These are phyloP conservation scores for Ptilodon capucinus DNA, from an alignment of 2,888 invertebrate genomes.

Conservation along the genomic window DNA sequence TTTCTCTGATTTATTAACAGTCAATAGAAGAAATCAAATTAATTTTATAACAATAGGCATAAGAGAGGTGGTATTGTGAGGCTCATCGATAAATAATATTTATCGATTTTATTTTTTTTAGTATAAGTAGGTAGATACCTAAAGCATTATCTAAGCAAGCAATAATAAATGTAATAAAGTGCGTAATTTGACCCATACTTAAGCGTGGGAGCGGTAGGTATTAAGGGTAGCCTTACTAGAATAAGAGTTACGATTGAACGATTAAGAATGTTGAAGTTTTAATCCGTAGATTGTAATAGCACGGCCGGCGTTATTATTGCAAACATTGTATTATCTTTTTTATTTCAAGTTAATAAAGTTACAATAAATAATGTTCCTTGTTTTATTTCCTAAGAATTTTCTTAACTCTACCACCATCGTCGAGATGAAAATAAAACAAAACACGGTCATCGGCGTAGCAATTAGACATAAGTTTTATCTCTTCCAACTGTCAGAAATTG, in stretches of 20 bases:
- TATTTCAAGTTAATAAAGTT: conserved; percentile 76
- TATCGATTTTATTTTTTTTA: conserved; percentile 22
- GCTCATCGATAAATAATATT: conserved; percentile 16
- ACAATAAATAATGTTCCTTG: conserved; percentile 47
- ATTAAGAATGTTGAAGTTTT: conserved; percentile 67
- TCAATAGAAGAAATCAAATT: no score
- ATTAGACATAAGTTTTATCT: no score
- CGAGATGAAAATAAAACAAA: no score
- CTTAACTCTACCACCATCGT: no score
- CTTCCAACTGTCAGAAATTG: no score
- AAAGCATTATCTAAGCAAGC: conserved; percentile 38
- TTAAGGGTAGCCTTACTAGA: conserved; percentile 81
- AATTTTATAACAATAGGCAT: no score
- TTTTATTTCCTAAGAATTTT: conserved; percentile 31
- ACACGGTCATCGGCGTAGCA: no score
- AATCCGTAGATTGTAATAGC: conserved; percentile 67
- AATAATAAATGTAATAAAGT: conserved; percentile 48
- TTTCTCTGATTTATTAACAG: no score
- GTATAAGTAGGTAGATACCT: no score
- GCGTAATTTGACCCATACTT: conserved; percentile 53
- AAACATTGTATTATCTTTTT: conserved; percentile 70
- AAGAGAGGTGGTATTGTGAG: no score
- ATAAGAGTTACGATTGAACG: conserved; percentile 66
- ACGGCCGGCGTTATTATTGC: conserved; percentile 75
- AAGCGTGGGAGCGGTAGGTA: conserved; percentile 62